phyloP scores from a whole-genome alignment of 2,888 invertebrate genomes.

The Strigamia crassipes region DNA sequence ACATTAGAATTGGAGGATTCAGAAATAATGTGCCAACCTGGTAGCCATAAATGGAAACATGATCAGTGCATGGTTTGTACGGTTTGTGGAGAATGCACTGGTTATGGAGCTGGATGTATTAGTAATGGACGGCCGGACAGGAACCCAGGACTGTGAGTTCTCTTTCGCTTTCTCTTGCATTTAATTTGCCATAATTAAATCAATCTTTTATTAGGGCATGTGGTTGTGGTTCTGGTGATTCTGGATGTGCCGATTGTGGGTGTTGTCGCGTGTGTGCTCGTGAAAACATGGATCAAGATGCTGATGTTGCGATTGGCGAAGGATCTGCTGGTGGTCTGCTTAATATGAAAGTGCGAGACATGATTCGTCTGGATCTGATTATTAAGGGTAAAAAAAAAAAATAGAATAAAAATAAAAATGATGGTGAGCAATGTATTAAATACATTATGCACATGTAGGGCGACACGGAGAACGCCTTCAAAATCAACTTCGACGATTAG shows the following conservation, averaged over 20 bases:
- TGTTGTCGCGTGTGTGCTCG: constrained; percentile 86
- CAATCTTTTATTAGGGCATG: constrained; percentile 70
- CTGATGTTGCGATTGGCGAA: constrained; percentile 60
- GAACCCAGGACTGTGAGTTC: constrained; percentile 81
- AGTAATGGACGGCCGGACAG: constrained; percentile 77
- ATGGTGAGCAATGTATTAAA: background rate
- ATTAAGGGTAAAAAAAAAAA: constrained; percentile 51
- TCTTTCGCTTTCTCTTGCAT: too few species aligned
- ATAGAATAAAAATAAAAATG: too few species aligned
- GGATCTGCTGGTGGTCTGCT: constrained; percentile 58
- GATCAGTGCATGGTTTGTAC: constrained; percentile 88
- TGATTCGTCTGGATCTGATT: constrained; percentile 48
- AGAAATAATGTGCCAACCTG: constrained; percentile 67
- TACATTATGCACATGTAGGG: constrained; percentile 54
- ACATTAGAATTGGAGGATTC: constrained; percentile 59
- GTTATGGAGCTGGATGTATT: constrained; percentile 83
- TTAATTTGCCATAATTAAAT: background rate
- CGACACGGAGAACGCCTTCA: constrained; percentile 65
- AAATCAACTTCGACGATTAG: constrained; percentile 66
- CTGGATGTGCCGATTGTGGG: constrained; percentile 91
- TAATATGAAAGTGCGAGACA: constrained; percentile 46
- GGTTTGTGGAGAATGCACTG: constrained; percentile 90
- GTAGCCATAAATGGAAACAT: constrained; percentile 77
- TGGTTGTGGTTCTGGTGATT: constrained; percentile 93
- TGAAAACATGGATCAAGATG: constrained; percentile 66